A percentile compares a stretch with the other conserved stretches of the same genome.
These are phyloP conservation scores for Platalea minor DNA, from an alignment of 2,797 vertebrate species.

Conservation along the genomic window DNA sequence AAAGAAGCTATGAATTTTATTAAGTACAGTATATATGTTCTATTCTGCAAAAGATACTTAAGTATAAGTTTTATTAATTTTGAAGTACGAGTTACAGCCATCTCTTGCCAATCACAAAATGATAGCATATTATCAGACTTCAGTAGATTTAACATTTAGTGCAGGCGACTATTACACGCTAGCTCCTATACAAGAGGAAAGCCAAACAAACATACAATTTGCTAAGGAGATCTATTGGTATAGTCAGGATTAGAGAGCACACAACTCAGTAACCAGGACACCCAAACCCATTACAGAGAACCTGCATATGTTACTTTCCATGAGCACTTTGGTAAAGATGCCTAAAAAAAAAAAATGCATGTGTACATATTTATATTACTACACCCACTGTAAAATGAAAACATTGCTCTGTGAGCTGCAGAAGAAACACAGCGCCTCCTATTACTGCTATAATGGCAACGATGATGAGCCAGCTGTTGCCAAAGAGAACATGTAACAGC, in stretches of 20 bases:
- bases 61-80: neutral
- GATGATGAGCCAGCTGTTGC: neutral
- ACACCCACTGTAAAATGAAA: neutral
- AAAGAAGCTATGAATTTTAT: neutral
- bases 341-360: neutral
- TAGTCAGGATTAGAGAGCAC: neutral
- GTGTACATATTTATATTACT: neutral
- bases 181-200: neutral
- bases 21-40: neutral
- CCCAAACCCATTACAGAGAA: neutral
- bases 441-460: neutral
- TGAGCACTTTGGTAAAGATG: fast-evolving
- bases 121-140: neutral
- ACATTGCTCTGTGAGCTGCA: neutral
- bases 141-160: neutral
- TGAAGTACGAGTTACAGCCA: neutral
- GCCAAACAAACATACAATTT: neutral
- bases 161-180: neutral
- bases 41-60: neutral
- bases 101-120: neutral
- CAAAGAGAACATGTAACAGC: fast-evolving
- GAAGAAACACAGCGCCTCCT: neutral
- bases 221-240: neutral
- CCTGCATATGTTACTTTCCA: neutral
- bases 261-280: neutral